phyloP scores from a whole-genome alignment of 2,113 vertebrate genomes.

The Podarcis cretensis region DNA sequence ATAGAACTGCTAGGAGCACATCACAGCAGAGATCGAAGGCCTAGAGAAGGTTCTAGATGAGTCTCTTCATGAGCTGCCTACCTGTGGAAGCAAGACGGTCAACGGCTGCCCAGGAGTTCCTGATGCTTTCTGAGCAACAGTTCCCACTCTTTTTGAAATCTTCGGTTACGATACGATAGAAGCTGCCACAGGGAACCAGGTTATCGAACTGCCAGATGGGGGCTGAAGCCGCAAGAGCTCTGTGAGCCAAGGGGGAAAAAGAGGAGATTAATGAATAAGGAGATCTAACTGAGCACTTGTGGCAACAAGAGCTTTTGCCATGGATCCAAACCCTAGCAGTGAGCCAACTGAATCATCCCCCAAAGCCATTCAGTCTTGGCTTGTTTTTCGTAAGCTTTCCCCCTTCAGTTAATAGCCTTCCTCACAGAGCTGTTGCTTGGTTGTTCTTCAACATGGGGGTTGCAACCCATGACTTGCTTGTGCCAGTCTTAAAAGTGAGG shows the following conservation, averaged over 20 bases:
- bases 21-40: neutral
- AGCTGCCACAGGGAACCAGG: conserved; percentile 87
- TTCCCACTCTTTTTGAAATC: conserved; percentile 85
- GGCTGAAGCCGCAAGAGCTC: conserved; percentile 93
- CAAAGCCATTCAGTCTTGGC: neutral
- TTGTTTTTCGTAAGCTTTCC: neutral
- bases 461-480: neutral
- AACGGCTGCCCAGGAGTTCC: conserved; percentile 88
- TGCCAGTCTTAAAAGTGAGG: neutral
- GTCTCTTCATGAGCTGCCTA: conserved; percentile 53
- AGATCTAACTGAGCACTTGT: neutral
- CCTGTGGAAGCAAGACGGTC: conserved; percentile 81
- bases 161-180: conserved; percentile 86
- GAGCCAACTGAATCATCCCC: neutral
- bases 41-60: neutral
- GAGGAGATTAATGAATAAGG: neutral
- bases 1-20: neutral
- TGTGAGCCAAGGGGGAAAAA: conserved; percentile 56
- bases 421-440: neutral
- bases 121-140: conserved; percentile 86
- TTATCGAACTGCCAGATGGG: conserved; percentile 93
- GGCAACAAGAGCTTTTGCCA: neutral
- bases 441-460: no score
- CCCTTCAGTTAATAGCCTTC: neutral
- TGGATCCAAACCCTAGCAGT: neutral